phyloP scores from a whole-genome alignment of 2,113 vertebrate species.

The Erpornis zantholeuca region DNA sequence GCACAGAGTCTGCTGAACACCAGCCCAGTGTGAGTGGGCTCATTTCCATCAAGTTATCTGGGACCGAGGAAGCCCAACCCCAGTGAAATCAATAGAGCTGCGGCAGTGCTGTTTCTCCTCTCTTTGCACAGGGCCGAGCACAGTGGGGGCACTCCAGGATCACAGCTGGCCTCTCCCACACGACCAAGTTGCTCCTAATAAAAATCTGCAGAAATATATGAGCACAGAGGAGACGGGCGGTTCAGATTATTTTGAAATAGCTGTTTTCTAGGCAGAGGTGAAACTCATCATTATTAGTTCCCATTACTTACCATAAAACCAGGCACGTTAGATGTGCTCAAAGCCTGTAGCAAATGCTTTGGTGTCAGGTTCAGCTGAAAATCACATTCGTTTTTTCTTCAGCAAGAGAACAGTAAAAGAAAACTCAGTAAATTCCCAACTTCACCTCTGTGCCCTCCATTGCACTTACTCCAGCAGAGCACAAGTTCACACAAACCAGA shows the following conservation, averaged over 20 bases:
- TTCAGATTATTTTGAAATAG: conserved; percentile 43
- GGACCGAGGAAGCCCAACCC: not conserved
- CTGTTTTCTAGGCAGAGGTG: conserved; percentile 41
- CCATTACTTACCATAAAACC: conserved; percentile 56
- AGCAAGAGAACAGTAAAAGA: conserved; percentile 35
- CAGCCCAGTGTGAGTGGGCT: not conserved
- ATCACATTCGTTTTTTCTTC: conserved; percentile 40
- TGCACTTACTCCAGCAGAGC: conserved; percentile 29
- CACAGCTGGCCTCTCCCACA: not conserved
- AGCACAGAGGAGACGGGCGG: not conserved
- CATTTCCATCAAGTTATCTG: not conserved
- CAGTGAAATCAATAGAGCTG: not conserved
- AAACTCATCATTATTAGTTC: conserved; percentile 48
- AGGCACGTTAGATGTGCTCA: not conserved
- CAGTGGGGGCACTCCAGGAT: not conserved
- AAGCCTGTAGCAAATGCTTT: conserved; percentile 51
- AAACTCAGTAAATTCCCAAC: conserved; percentile 50
- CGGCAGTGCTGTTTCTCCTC: not conserved
- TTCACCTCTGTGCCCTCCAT: conserved; percentile 41
- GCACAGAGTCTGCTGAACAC: not conserved
- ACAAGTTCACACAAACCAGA: not conserved
- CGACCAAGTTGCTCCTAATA: not conserved
- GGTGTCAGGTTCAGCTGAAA: conserved; percentile 54
- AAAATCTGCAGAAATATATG: not conserved
- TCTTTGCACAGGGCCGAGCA: not conserved